Evolutionary conservation across 2,888 invertebrate species (phyloP).

Genomic region (Rugalucina vietnamica): DNA sequence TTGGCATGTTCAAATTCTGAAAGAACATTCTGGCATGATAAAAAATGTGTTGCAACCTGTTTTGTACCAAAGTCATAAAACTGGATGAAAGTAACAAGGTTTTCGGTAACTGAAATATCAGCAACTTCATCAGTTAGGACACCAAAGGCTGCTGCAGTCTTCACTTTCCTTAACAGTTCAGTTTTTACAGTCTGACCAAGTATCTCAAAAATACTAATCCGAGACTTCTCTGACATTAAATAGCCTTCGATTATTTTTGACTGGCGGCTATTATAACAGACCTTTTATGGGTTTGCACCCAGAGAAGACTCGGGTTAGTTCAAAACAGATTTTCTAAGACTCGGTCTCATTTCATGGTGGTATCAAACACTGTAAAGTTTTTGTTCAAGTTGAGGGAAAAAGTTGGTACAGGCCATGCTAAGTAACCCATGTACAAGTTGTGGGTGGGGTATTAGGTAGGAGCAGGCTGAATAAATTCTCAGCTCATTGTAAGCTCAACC

Average conservation of each 20-base stretch:
- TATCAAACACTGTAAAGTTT: conserved; percentile 15
- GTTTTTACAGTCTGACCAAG: conserved; percentile 28
- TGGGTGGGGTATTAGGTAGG: neutral
- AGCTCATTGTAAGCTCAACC: neutral
- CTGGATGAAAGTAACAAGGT: conserved; percentile 43
- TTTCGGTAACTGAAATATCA: conserved; percentile 44
- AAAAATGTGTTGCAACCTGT: conserved; percentile 17
- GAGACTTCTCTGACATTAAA: conserved; percentile 32
- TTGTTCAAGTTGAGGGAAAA: too few species aligned
- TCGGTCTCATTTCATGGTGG: conserved; percentile 38
- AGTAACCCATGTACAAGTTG: too few species aligned
- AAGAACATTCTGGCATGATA: conserved; percentile 34
- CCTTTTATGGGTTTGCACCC: too few species aligned
- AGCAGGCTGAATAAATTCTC: neutral
- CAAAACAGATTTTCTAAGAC: too few species aligned
- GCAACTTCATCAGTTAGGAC: conserved; percentile 43
- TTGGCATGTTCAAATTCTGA: neutral
- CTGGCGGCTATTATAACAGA: too few species aligned
- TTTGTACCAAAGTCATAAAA: neutral
- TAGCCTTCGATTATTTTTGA: too few species aligned
- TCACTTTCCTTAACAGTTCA: conserved; percentile 21
- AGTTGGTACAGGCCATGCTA: too few species aligned
- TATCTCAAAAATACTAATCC: conserved; percentile 29
- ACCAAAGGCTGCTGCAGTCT: conserved; percentile 29
- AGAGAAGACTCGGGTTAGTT: too few species aligned